A percentile compares a stretch with the other conserved stretches of the same genome.
Conservation (phyloP, 2,797 vertebrate genomes). For the Tarsius wallacei region DNA sequence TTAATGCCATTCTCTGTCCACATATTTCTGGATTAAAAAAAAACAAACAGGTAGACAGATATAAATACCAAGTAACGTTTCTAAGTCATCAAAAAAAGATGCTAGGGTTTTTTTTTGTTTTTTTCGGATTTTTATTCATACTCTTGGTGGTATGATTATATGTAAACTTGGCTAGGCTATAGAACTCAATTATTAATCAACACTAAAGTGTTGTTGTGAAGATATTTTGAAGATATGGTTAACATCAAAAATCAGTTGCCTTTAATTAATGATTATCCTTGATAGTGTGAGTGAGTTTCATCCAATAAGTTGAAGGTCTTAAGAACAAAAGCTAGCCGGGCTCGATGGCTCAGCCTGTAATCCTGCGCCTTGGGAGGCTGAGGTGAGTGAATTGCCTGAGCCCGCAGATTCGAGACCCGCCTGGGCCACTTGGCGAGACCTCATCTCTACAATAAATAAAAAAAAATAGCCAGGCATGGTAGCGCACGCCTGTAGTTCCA, state of each 20-base stretch:
- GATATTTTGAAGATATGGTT: neutral
- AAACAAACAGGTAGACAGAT: neutral
- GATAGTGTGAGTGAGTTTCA: neutral
- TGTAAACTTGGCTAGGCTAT: neutral
- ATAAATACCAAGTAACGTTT: neutral
- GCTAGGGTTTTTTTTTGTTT: neutral
- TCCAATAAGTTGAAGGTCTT: neutral
- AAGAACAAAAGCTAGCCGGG: neutral
- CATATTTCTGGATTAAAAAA: neutral
- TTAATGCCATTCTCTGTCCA: neutral
- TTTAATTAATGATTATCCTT: neutral
- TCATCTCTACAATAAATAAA: too few relatives aligned
- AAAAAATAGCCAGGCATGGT: too few relatives aligned
- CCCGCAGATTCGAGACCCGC: too few relatives aligned
- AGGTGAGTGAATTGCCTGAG: too few relatives aligned
- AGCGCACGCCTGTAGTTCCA: too few relatives aligned
- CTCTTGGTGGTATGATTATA: neutral
- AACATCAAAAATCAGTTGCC: neutral
- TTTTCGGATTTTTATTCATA: neutral
- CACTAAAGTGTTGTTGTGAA: neutral
- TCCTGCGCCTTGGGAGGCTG: too few relatives aligned
- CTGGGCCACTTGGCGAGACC: too few relatives aligned
- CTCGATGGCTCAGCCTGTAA: too few relatives aligned
- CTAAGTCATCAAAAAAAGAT: neutral
- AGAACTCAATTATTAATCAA: neutral